A percentile compares a stretch with the other conserved stretches of the same genome.
Evolutionary conservation across 2,797 vertebrate genomes (phyloP).

Genomic region (Squalus acanthias): DNA sequence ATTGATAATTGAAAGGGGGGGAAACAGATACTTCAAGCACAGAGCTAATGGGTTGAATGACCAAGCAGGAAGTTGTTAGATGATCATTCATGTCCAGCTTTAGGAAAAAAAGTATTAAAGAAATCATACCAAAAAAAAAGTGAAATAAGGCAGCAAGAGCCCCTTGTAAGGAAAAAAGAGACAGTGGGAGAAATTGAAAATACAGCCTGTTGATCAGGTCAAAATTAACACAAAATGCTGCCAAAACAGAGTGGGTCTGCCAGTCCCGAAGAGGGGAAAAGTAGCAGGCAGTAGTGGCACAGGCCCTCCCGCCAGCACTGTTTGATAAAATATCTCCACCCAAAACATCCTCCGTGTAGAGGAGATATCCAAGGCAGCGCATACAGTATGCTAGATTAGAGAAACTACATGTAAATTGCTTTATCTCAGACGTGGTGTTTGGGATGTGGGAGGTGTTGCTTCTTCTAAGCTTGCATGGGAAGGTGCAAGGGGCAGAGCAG

Average conservation of each 20-base stretch:
- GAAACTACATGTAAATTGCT: no score
- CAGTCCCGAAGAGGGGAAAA: not conserved
- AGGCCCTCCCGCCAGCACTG: no score
- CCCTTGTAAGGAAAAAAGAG: no score
- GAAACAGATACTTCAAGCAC: not conserved
- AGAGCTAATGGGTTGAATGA: not conserved
- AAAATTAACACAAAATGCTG: no score
- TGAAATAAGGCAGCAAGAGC: no score
- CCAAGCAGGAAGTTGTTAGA: not conserved
- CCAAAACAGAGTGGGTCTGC: not conserved
- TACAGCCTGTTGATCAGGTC: not conserved
- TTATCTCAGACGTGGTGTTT: not conserved
- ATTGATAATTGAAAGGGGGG: not conserved
- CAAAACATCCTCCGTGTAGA: no score
- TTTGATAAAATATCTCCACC: no score
- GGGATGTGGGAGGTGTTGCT: not conserved
- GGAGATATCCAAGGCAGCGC: no score
- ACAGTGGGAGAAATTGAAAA: no score
- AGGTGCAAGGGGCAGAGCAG: not conserved
- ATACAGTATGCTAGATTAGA: no score
- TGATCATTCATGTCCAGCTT: not conserved
- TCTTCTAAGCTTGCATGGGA: not conserved
- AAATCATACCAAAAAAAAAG: not conserved
- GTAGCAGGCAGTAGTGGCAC: not conserved
- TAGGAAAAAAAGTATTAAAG: no score